Percentiles rank a stretch among this genome's conserved stretches.
Conservation (phyloP, 2,888 invertebrate genomes). For the Drosophila melanocephala region DNA sequence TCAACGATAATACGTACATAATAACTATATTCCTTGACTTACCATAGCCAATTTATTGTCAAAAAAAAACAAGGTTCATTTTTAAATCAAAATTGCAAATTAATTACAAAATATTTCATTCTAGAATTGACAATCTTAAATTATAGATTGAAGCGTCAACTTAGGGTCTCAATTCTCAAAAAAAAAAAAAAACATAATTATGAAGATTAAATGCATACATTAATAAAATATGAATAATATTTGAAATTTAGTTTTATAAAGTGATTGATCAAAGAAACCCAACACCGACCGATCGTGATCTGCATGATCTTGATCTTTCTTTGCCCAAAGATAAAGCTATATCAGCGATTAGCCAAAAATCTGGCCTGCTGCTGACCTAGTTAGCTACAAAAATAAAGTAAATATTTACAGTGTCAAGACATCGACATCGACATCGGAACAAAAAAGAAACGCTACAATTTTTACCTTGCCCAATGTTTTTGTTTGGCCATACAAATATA, state of each 20-base stretch:
- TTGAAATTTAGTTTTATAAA: neutral
- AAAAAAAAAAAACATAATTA: neutral
- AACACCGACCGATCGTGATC: neutral
- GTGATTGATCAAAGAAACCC: neutral
- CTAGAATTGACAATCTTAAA: neutral
- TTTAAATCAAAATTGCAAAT: neutral
- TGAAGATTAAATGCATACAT: neutral
- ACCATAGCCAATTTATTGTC: neutral
- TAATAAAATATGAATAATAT: neutral
- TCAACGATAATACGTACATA: neutral
- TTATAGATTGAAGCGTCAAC: neutral
- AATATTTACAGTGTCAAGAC: constrained; percentile 39
- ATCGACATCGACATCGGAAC: constrained; percentile 20
- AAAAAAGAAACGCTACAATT: constrained; percentile 5
- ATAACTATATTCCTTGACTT: neutral
- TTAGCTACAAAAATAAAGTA: constrained; percentile 15
- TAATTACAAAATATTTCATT: neutral
- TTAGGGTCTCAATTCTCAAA: neutral
- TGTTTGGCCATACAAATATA: constrained; percentile 30
- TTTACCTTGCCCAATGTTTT: constrained; percentile 11
- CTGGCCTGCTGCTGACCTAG: neutral
- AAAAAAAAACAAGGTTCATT: neutral
- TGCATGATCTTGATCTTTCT: neutral
- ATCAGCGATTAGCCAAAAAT: neutral
- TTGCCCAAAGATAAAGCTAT: neutral